Conservation (phyloP, 2,888 invertebrate species). For the Stratiomys singularior region DNA sequence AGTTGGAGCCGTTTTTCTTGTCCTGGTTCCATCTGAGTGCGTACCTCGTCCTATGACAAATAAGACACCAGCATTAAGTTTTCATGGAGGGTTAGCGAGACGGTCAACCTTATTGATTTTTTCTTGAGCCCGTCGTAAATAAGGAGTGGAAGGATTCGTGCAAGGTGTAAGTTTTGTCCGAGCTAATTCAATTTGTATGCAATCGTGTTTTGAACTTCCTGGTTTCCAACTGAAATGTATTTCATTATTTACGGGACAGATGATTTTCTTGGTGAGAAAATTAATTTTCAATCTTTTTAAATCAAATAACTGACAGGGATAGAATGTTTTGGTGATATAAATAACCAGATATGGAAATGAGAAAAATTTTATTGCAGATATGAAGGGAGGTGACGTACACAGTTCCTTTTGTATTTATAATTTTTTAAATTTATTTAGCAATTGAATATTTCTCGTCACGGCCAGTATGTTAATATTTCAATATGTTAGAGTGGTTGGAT, state of each 20-base stretch:
- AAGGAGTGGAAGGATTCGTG: not conserved
- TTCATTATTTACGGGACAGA: not conserved
- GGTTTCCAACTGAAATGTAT: not conserved
- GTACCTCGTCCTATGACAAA: not conserved
- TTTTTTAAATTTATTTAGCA: no score
- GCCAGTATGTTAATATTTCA: no score
- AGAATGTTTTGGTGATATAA: not conserved
- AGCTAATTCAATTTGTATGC: constrained; percentile 30
- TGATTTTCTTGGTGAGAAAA: constrained; percentile 13
- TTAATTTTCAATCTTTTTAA: not conserved
- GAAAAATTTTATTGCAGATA: not conserved
- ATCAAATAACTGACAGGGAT: not conserved
- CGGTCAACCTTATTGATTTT: constrained; percentile 18
- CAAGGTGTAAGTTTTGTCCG: constrained; percentile 9
- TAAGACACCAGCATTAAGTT: not conserved
- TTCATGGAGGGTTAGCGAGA: not conserved
- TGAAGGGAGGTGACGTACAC: no score
- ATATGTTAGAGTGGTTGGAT: no score
- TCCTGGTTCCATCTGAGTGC: not conserved
- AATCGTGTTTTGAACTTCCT: constrained; percentile 24
- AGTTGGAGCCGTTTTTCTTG: not conserved
- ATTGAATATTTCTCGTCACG: no score
- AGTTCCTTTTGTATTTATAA: no score
- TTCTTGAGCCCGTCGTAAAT: not conserved
- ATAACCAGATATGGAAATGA: not conserved